These are phyloP conservation scores for Centropristis striata DNA, from an alignment of 2,113 vertebrate species.

Conservation along the genomic window DNA sequence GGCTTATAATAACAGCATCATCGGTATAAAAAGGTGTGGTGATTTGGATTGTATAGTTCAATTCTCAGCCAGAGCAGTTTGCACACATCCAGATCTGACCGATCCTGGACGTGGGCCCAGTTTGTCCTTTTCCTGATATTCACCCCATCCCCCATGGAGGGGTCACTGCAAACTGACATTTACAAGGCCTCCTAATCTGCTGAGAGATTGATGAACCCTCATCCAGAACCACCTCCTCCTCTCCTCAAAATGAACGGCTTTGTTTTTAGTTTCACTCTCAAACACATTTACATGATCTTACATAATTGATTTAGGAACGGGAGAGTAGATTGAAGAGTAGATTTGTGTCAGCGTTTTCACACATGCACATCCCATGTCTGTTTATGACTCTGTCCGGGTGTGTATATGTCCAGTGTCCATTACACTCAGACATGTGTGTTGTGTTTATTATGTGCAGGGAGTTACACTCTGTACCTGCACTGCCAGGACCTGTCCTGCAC, in stretches of 20 bases:
- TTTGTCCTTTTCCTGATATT: constrained; percentile 59
- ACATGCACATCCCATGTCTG: constrained; percentile 30
- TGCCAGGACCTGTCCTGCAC: constrained; percentile 72
- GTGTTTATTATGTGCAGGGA: constrained; percentile 76
- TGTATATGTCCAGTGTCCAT: constrained; percentile 55
- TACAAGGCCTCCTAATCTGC: constrained; percentile 77
- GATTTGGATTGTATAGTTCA: neutral
- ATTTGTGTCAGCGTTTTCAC: constrained; percentile 48
- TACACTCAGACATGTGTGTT: constrained; percentile 64
- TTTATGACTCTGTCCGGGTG: constrained; percentile 45
- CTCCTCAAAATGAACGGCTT: constrained; percentile 36
- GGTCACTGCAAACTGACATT: constrained; percentile 77
- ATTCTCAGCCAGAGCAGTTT: constrained; percentile 20
- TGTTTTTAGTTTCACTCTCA: constrained; percentile 34
- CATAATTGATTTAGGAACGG: constrained; percentile 10
- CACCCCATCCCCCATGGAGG: constrained; percentile 63
- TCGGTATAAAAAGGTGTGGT: neutral
- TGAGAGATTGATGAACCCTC: constrained; percentile 74
- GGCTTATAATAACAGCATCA: neutral
- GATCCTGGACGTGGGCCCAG: constrained; percentile 35
- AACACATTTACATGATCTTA: constrained; percentile 13
- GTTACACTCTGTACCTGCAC: constrained; percentile 80
- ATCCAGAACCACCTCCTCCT: constrained; percentile 37
- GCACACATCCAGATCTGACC: constrained; percentile 25
- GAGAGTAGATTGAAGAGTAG: constrained; percentile 18